Evolutionary conservation across 2,888 invertebrate genomes (phyloP).

Genomic region (Sesia apiformis): DNA sequence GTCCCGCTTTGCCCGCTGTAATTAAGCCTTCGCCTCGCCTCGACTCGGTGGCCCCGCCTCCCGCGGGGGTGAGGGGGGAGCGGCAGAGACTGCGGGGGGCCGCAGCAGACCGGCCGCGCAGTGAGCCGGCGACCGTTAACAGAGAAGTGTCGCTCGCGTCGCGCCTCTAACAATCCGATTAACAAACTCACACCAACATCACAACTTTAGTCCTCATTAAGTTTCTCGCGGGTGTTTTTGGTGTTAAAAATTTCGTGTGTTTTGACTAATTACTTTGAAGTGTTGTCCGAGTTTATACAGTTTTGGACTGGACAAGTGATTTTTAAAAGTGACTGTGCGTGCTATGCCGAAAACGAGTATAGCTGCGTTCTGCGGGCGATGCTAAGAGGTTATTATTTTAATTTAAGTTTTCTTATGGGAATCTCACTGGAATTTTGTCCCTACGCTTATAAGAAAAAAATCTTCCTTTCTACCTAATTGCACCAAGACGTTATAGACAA

Average conservation of each 20-base stretch:
- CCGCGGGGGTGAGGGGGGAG: constrained; percentile 28
- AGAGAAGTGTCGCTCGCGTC: constrained; percentile 57
- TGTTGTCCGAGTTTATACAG: constrained; percentile 49
- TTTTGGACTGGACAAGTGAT: constrained; percentile 69
- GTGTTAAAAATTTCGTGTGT: constrained; percentile 60
- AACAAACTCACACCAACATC: constrained; percentile 47
- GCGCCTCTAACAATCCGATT: constrained; percentile 42
- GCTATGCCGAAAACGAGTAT: constrained; percentile 66
- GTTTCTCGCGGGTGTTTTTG: constrained; percentile 62
- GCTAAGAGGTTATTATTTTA: constrained; percentile 68
- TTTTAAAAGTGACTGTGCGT: constrained; percentile 55
- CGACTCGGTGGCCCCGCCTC: constrained; percentile 60
- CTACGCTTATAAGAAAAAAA: neutral
- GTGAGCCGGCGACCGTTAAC: constrained; percentile 71
- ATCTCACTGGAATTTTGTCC: constrained; percentile 20
- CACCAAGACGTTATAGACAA: too few relatives aligned
- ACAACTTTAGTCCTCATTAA: constrained; percentile 62
- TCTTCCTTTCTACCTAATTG: too few relatives aligned
- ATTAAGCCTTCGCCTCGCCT: constrained; percentile 68
- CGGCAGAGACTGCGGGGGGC: constrained; percentile 21
- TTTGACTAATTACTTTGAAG: constrained; percentile 53
- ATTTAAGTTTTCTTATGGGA: constrained; percentile 40
- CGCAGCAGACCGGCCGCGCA: constrained; percentile 52
- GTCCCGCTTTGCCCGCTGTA: constrained; percentile 66
- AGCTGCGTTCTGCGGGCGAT: constrained; percentile 71